phyloP scores from a whole-genome alignment of 2,797 vertebrate genomes.

The Protonibea diacanthus region DNA sequence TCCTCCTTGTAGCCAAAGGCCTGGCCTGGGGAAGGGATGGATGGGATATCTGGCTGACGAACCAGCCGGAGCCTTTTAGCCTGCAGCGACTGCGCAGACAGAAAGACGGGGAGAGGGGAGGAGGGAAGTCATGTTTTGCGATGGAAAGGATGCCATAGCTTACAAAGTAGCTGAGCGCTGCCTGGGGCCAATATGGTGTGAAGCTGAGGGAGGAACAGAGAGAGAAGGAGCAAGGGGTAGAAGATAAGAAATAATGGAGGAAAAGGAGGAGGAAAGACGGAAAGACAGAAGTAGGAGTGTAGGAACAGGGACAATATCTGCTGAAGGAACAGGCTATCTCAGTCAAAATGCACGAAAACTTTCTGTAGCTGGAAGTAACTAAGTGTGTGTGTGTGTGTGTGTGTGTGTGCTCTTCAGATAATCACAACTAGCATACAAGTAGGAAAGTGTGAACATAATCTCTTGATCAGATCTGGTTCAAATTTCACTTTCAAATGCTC shows the following conservation, averaged over 20 bases:
- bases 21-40: slow-evolving; percentile 85
- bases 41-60: slow-evolving; percentile 78
- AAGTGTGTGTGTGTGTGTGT: not conserved
- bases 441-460: not conserved
- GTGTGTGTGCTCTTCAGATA: slow-evolving; percentile 6
- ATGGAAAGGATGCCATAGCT: slow-evolving; percentile 47
- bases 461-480: not conserved
- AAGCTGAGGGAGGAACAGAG: slow-evolving; percentile 33
- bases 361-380: not conserved
- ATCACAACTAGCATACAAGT: not conserved
- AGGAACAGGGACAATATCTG: slow-evolving; percentile 5
- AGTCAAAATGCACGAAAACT: slow-evolving; percentile 11
- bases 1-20: slow-evolving; percentile 87
- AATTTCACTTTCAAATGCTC: slow-evolving; percentile 1
- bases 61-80: slow-evolving; percentile 66
- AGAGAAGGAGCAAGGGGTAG: not conserved
- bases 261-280: not conserved
- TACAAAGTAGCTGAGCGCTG: slow-evolving; percentile 56
- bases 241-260: slow-evolving; percentile 3
- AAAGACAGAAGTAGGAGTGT: not conserved
- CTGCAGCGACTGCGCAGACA: slow-evolving; percentile 54
- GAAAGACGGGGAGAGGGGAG: slow-evolving; percentile 22
- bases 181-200: slow-evolving; percentile 48
- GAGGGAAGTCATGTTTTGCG: slow-evolving; percentile 41
- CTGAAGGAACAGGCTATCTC: slow-evolving; percentile 18